phyloP scores from a whole-genome alignment of 2,888 invertebrate genomes.

The Dryobotodes eremita region DNA sequence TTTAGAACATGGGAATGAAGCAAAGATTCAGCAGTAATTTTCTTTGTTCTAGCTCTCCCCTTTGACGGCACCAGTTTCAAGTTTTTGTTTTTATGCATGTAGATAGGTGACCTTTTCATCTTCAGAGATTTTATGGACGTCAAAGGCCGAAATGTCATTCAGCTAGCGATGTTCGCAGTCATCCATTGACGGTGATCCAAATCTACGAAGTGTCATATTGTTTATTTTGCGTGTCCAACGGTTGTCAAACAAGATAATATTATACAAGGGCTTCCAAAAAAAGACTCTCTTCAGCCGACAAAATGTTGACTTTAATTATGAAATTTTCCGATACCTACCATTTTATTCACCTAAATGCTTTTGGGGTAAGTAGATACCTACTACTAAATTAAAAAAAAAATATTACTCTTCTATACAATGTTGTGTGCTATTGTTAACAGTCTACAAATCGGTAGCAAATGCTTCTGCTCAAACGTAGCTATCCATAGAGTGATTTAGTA shows the following conservation, averaged over 20 bases:
- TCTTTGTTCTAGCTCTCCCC: constrained; percentile 8
- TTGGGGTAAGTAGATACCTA: not conserved
- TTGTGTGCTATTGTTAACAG: not conserved
- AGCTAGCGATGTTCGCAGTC: constrained; percentile 3
- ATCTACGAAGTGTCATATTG: not conserved
- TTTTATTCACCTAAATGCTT: not conserved
- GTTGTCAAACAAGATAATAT: not conserved
- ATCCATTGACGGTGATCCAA: constrained; percentile 9
- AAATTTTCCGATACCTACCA: not conserved
- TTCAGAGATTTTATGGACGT: constrained; percentile 24
- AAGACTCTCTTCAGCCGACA: not conserved
- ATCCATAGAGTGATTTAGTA: constrained; percentile 38
- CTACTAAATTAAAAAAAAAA: not conserved
- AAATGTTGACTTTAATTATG: not conserved
- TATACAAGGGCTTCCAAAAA: no score
- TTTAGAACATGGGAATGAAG: constrained; percentile 22
- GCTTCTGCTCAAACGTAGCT: constrained; percentile 8
- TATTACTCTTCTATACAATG: not conserved
- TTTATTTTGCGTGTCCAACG: not conserved
- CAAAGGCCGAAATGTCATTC: constrained; percentile 38
- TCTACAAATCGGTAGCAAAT: constrained; percentile 20
- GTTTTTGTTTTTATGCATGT: constrained; percentile 30
- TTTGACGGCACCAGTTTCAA: constrained; percentile 9
- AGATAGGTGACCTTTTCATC: constrained; percentile 30
- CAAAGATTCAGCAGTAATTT: constrained; percentile 10